Evolutionary conservation across 2,797 vertebrate genomes (phyloP).

Genomic region (Mallotus villosus): DNA sequence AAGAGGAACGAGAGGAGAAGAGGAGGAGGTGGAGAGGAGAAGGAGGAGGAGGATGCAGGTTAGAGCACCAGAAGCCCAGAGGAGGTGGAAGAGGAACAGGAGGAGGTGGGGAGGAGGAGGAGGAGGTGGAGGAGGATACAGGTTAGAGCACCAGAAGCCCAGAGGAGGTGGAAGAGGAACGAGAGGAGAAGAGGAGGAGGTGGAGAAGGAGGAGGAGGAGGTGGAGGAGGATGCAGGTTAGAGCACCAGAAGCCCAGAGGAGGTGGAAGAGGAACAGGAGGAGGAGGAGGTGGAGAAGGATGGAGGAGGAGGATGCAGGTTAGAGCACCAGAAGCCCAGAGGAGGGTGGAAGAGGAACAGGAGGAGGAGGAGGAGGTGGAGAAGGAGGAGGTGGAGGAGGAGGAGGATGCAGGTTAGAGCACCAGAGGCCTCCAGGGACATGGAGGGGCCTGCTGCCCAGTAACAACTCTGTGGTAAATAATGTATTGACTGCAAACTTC

Average conservation of each 20-base stretch:
- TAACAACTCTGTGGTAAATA: slow-evolving; percentile 77
- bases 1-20: no score
- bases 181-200: no score
- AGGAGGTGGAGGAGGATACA: not conserved
- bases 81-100: not conserved
- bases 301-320: no score
- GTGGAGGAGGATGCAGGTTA: no score
- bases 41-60: not conserved
- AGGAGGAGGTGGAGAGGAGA: no score
- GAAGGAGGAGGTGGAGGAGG: no score
- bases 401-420: not conserved
- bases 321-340: slow-evolving; percentile 11
- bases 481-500: slow-evolving; percentile 79
- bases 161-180: no score
- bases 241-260: slow-evolving; percentile 13
- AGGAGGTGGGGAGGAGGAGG: no score
- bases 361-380: no score
- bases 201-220: no score
- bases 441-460: slow-evolving; percentile 68
- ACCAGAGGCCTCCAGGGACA: slow-evolving; percentile 71
- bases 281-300: slow-evolving; percentile 11
- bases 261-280: no score
- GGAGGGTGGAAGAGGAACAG: not conserved
- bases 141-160: slow-evolving; percentile 55
- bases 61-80: slow-evolving; percentile 35